phyloP scores from a whole-genome alignment of 2,113 vertebrate genomes.

The Petroica traversi region DNA sequence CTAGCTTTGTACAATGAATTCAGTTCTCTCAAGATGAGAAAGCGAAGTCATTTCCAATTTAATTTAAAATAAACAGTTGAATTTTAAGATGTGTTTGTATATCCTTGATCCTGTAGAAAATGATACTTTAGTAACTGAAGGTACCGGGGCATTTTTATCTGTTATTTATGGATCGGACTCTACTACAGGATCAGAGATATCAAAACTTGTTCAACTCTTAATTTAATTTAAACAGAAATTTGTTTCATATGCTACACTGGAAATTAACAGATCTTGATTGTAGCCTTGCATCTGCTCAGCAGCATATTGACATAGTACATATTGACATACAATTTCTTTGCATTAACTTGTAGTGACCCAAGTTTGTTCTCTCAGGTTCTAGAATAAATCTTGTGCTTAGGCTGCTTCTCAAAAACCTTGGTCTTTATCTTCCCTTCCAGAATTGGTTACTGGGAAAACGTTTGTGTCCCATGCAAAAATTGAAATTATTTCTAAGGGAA shows the following conservation, averaged over 20 bases:
- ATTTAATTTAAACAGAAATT: not conserved
- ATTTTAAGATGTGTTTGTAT: not conserved
- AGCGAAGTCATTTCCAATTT: not conserved
- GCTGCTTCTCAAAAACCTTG: not conserved
- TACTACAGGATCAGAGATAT: not conserved
- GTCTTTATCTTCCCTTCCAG: not conserved
- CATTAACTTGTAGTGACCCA: not conserved
- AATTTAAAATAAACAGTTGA: not conserved
- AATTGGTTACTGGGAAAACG: fast-evolving
- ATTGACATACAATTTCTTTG: not conserved
- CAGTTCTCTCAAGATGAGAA: not conserved
- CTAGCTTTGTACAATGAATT: not conserved
- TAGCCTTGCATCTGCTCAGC: not conserved
- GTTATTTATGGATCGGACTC: not conserved
- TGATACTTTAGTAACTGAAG: not conserved
- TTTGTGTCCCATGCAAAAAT: not conserved
- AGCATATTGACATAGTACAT: not conserved
- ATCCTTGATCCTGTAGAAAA: not conserved
- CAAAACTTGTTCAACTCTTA: not conserved
- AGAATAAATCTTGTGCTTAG: not conserved
- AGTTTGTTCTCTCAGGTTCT: not conserved
- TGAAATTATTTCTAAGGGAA: not conserved
- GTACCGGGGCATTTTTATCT: not conserved
- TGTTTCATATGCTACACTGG: not conserved
- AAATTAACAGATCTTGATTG: not conserved